Percentiles rank a stretch among this genome's conserved stretches.
These are phyloP conservation scores for Bergia sp. DNA, from an alignment of 92 coral and sea anemone genomes.

Conservation along the genomic window DNA sequence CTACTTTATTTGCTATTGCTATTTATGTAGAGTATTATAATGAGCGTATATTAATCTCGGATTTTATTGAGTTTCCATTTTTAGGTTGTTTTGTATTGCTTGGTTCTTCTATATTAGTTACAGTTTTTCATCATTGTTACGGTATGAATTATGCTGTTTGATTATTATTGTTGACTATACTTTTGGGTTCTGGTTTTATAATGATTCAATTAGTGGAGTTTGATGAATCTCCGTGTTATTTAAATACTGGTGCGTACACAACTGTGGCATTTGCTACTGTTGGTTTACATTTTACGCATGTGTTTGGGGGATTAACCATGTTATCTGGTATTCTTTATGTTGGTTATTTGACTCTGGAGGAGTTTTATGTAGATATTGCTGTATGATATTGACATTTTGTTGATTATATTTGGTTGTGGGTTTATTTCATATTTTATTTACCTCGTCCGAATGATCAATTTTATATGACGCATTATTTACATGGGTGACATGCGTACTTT, in stretches of 20 bases:
- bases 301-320: background rate
- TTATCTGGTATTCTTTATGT: accelerated
- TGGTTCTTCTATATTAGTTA: background rate
- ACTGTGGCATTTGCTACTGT: background rate
- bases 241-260: background rate
- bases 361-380: background rate
- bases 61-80: background rate
- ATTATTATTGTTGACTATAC: background rate
- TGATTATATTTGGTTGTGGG: background rate
- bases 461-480: no score
- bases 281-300: background rate
- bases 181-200: background rate
- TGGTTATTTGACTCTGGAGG: accelerated
- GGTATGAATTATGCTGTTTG: background rate
- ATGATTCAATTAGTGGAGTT: background rate
- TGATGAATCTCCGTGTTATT: background rate
- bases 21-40: no score
- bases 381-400: background rate
- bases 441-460: no score
- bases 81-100: background rate
- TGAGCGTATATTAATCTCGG: no score
- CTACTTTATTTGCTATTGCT: no score
- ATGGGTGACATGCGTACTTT: no score
- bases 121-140: background rate
- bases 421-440: background rate